A percentile compares a stretch with the other conserved stretches of the same genome.
Conservation (phyloP, 92 coral and sea anemone genomes). For the Palythoa heliodiscus region DNA sequence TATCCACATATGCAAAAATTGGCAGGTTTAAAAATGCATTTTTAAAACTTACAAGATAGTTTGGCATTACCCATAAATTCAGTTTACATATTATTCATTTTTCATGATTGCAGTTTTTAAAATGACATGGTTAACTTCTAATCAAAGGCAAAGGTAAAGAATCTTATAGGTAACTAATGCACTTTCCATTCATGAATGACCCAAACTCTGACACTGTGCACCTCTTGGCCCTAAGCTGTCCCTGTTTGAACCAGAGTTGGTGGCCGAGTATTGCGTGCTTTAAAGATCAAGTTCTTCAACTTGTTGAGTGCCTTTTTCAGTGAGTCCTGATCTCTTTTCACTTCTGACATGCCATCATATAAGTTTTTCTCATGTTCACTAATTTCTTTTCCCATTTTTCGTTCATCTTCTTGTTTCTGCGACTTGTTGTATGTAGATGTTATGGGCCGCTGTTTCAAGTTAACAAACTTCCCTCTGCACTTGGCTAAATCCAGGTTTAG, state of each 20-base stretch:
- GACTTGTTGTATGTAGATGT: conserved; percentile 64
- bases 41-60: not conserved
- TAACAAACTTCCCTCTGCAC: conserved; percentile 89
- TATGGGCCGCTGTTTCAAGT: conserved; percentile 84
- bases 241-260: conserved; percentile 15
- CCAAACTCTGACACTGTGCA: not conserved
- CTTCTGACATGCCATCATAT: conserved; percentile 98
- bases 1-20: not conserved
- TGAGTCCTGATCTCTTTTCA: conserved; percentile 95
- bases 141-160: not conserved
- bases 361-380: conserved; percentile 89
- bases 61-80: not conserved
- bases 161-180: not conserved
- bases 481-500: conserved; percentile 86
- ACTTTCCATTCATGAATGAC: too few species aligned
- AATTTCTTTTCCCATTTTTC: conserved; percentile 79
- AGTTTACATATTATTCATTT: too few species aligned
- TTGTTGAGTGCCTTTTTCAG: conserved; percentile 93
- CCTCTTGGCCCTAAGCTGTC: not conserved
- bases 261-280: conserved; percentile 84
- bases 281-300: conserved; percentile 79
- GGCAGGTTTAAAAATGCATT: not conserved
- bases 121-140: not conserved
- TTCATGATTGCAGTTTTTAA: not conserved
- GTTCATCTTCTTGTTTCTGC: conserved; percentile 84